A percentile compares a stretch with the other conserved stretches of the same genome.
phyloP scores from a whole-genome alignment of 2,797 vertebrate genomes.

The Euphonia xanthogaster region DNA sequence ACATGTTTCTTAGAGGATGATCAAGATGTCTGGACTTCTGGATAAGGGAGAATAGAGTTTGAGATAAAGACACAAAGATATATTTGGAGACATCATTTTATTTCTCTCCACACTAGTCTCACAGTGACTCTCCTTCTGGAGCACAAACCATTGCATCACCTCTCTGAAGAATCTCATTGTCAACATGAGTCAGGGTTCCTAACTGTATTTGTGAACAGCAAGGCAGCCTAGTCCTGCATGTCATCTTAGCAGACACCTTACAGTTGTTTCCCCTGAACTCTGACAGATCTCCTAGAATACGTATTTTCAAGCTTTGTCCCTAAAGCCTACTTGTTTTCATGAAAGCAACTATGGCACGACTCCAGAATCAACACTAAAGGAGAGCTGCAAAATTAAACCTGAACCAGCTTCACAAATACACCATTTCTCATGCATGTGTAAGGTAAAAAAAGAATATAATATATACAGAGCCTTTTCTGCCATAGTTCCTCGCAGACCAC shows the following conservation, averaged over 20 bases:
- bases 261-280: background rate
- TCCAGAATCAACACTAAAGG: background rate
- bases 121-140: background rate
- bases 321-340: background rate
- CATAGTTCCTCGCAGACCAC: background rate
- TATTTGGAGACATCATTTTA: background rate
- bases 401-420: background rate
- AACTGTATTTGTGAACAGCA: background rate
- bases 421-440: background rate
- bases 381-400: background rate
- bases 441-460: background rate
- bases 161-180: background rate
- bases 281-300: background rate
- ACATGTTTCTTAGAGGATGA: background rate
- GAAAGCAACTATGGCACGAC: background rate
- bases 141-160: background rate
- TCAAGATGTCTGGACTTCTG: background rate
- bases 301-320: background rate
- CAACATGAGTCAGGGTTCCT: background rate
- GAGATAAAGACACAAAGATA: background rate
- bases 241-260: background rate
- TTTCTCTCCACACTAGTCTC: background rate
- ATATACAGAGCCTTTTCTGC: accelerated
- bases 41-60: background rate
- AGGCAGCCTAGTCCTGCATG: accelerated